These are phyloP conservation scores for Odontamblyopus rebecca DNA, from an alignment of 2,797 vertebrate species.

Conservation along the genomic window DNA sequence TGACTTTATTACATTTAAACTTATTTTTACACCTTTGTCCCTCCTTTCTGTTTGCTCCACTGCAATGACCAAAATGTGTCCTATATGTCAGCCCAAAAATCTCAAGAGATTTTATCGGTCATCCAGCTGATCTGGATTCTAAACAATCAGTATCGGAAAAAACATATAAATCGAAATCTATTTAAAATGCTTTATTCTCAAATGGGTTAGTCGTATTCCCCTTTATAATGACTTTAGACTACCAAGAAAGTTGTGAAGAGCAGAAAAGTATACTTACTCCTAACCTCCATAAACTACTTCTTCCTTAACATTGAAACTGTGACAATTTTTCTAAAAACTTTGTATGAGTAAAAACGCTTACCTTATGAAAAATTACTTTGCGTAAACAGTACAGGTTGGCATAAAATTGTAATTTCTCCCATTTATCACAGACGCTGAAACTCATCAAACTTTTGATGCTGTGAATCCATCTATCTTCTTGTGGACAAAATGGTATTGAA, in stretches of 20 bases:
- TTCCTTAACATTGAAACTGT: neutral
- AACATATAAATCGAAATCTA: no score
- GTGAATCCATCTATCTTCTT: constrained; percentile 49
- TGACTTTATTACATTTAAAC: no score
- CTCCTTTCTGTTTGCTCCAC: no score
- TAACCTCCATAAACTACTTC: constrained; percentile 5
- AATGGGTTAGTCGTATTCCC: neutral
- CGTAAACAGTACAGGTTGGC: constrained; percentile 1
- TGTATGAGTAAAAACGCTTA: neutral
- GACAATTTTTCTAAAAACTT: constrained; percentile 1
- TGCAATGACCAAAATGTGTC: no score
- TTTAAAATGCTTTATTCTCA: neutral
- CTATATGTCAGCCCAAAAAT: no score
- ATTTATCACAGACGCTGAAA: constrained; percentile 42
- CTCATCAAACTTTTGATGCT: constrained; percentile 38
- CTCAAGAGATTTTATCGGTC: no score
- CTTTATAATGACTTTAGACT: neutral
- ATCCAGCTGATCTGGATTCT: no score
- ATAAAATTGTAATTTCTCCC: constrained; percentile 20
- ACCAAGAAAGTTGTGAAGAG: neutral
- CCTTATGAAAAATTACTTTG: constrained; percentile 5
- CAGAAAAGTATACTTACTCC: neutral
- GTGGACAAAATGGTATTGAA: constrained; percentile 39
- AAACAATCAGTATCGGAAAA: no score
- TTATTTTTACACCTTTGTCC: no score